Conservation (phyloP, 1,140 invertebrate genomes). For the Brachystomella parvula region DNA sequence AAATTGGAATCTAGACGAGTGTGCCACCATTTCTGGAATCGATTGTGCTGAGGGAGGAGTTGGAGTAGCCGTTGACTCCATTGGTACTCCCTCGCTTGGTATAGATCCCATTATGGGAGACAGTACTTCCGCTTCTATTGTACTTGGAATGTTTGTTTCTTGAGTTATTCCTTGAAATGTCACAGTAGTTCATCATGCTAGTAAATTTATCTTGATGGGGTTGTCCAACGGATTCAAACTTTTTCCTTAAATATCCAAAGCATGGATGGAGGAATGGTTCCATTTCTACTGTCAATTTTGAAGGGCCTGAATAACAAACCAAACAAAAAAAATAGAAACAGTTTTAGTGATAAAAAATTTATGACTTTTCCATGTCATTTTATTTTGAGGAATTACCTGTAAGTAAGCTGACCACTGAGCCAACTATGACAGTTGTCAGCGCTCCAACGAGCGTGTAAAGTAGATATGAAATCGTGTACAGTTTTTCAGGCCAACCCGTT, state of each 20-base stretch:
- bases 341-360: not conserved
- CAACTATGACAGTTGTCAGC: slow-evolving; percentile 28
- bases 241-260: not conserved
- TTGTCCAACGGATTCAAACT: too few relatives aligned
- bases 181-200: too few relatives aligned
- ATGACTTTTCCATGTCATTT: not conserved
- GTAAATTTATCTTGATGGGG: too few relatives aligned
- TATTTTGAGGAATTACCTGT: slow-evolving; percentile 26
- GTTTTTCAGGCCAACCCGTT: slow-evolving; percentile 36
- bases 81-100: too few relatives aligned
- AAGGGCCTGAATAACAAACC: slow-evolving; percentile 17
- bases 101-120: too few relatives aligned
- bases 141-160: too few relatives aligned
- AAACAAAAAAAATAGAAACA: slow-evolving; percentile 1
- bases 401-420: slow-evolving; percentile 28
- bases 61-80: too few relatives aligned
- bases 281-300: not conserved
- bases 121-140: too few relatives aligned
- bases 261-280: not conserved
- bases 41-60: too few relatives aligned
- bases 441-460: slow-evolving; percentile 35
- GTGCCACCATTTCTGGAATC: too few relatives aligned
- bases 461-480: slow-evolving; percentile 37
- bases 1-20: too few relatives aligned
- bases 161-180: too few relatives aligned